phyloP scores from a whole-genome alignment of 2,888 invertebrate genomes.

The Hecatera dysodea region DNA sequence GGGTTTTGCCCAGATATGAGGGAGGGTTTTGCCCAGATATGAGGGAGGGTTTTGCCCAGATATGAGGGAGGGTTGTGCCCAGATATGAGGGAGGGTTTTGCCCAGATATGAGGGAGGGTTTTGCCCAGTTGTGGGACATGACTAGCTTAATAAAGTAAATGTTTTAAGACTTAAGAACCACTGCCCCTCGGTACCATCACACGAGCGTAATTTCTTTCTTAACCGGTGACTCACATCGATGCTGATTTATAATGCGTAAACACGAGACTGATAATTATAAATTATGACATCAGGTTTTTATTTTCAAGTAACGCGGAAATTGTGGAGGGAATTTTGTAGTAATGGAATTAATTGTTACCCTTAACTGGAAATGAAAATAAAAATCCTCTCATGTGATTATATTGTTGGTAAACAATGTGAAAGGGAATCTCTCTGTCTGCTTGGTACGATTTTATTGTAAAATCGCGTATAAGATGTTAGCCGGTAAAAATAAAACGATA shows the following conservation, averaged over 20 bases:
- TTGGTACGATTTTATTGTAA: neutral
- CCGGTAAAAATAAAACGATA: too few relatives aligned
- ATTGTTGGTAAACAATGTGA: neutral
- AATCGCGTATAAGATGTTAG: neutral
- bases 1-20: too few relatives aligned
- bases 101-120: too few relatives aligned
- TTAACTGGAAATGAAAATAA: conserved; percentile 28
- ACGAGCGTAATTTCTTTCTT: conserved; percentile 43
- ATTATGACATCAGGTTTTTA: conserved; percentile 58
- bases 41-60: too few relatives aligned
- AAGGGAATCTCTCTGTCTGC: neutral
- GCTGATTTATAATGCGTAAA: conserved; percentile 52
- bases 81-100: too few relatives aligned
- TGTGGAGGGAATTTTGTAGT: conserved; percentile 24
- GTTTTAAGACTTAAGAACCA: conserved; percentile 52
- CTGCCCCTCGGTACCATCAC: conserved; percentile 43
- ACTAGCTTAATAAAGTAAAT: too few relatives aligned
- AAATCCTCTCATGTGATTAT: neutral
- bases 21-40: too few relatives aligned
- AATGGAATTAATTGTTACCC: conserved; percentile 41
- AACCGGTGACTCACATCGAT: conserved; percentile 37
- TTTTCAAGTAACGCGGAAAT: conserved; percentile 55
- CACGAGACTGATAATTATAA: conserved; percentile 58
- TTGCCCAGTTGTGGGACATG: too few relatives aligned
- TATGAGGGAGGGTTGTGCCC: too few relatives aligned